Evolutionary conservation across 2,888 invertebrate species (phyloP), one percentile per base, ranked within the genome.

Genomic region (Lepidocyrtoides sp.): DNA sequence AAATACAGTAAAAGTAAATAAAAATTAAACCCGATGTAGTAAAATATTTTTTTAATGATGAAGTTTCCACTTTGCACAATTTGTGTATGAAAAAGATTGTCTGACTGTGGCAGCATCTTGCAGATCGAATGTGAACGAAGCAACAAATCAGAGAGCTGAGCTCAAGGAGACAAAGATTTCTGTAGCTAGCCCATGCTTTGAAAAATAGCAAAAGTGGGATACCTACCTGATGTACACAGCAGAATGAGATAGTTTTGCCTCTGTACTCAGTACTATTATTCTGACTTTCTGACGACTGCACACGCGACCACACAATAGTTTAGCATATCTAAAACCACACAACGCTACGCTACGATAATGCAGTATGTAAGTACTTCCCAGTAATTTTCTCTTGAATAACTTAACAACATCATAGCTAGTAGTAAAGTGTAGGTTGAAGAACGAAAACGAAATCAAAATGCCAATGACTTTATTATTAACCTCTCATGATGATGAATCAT

Each of bases 391-490:
- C 17, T n/a, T 54, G n/a, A 1, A 23, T 10, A 60, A 32, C n/a
- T 82, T 54, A 60, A 17, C 23, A 60, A n/a, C 14, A 17, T 54
- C n/a, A 17, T 54, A 10, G n/a, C n/a, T 17, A 14, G 48, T 4
- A 48, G 48, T 8, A 1, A 48, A 54, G 54, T 23, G 60, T 7
- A 57, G 17, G 23, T 10, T 23, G 23, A 10, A 63, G 29, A 32
- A 29, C 32, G 63, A 63, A 82, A 89, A 66, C 83, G 83, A 66
- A 92, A 89, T 85, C 41, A 81, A 92, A 90, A 92, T 92, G 92
- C 92, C 92, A 92, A 92, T 90, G 92, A 92, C 92, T 92, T 92
- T 83, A 83, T 92, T 83, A 83, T 90, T 90, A 66, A 85, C 85
- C 57, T 57, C 72, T 41, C 44, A 75, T 84, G n/a, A n/a, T n/a